Evolutionary conservation across 2,888 invertebrate genomes (phyloP).

Genomic region (Pterostichus niger): DNA sequence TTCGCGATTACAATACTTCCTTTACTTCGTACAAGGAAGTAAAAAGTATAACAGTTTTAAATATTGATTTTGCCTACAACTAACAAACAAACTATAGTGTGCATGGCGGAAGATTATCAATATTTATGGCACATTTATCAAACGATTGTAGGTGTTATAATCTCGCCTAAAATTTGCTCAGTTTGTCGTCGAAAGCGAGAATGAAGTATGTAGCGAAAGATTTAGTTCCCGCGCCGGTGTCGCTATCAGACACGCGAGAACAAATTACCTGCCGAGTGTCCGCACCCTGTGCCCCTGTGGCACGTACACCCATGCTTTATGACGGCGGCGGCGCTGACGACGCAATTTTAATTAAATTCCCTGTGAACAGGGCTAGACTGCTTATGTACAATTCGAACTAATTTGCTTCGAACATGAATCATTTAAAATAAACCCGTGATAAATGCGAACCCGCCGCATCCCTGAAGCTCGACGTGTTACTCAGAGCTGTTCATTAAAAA

Average conservation of each 20-base stretch:
- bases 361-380: conserved; percentile 18
- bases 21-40: too few species aligned
- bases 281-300: conserved; percentile 4
- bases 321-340: conserved; percentile 43
- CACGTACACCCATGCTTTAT: conserved; percentile 30
- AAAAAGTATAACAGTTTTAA: too few species aligned
- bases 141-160: neutral
- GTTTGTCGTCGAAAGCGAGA: conserved; percentile 3
- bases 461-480: neutral
- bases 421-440: conserved; percentile 38
- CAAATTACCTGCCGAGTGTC: conserved; percentile 2
- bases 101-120: neutral
- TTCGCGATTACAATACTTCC: too few species aligned
- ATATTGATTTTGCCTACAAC: too few species aligned
- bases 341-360: conserved; percentile 58
- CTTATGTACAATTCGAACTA: conserved; percentile 15
- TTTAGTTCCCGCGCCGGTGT: neutral
- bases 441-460: neutral
- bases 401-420: conserved; percentile 23
- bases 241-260: neutral
- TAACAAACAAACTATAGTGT: neutral
- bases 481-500: conserved; percentile 16
- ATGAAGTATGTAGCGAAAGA: conserved; percentile 11
- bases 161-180: neutral
- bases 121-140: conserved; percentile 4